A percentile compares a stretch with the other conserved stretches of the same genome.
These are phyloP conservation scores for Ceratoteleas bidentatus DNA, from an alignment of 1,140 invertebrate genomes.

Conservation along the genomic window DNA sequence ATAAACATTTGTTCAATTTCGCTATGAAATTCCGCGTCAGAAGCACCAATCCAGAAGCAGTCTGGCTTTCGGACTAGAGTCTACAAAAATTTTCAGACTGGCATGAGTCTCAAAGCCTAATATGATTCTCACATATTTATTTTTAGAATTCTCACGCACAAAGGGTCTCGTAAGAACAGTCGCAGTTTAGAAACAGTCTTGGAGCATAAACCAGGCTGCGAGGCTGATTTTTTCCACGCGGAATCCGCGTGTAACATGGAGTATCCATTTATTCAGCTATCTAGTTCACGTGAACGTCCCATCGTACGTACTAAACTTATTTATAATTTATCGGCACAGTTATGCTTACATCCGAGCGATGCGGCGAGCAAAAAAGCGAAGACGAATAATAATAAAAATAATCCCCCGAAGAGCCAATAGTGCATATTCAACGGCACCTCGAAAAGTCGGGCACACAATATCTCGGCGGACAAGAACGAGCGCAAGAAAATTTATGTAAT, in stretches of 20 bases:
- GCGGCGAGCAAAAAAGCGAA: conserved; percentile 19
- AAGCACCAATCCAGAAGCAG: no score
- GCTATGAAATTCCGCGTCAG: no score
- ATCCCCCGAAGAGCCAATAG: conserved; percentile 51
- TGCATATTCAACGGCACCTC: conserved; percentile 61
- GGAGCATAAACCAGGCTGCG: no score
- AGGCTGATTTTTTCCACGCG: background rate
- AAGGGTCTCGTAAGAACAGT: no score
- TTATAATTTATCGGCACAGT: conserved; percentile 56
- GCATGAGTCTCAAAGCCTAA: no score
- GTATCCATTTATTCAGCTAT: conserved; percentile 39
- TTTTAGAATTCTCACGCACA: no score
- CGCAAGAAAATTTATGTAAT: conserved; percentile 67
- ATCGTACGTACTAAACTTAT: conserved; percentile 53
- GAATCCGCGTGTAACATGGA: conserved; percentile 28
- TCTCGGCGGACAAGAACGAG: conserved; percentile 58
- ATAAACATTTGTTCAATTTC: no score
- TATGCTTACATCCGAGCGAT: conserved; percentile 31
- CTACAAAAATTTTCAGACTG: no score
- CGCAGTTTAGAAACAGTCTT: no score
- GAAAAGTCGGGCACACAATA: conserved; percentile 55
- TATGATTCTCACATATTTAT: no score
- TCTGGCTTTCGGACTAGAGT: no score
- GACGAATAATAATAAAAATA: conserved; percentile 53
- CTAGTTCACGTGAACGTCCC: conserved; percentile 37